Conservation (phyloP, 2,888 invertebrate species). For the Aleiodes alternator region DNA sequence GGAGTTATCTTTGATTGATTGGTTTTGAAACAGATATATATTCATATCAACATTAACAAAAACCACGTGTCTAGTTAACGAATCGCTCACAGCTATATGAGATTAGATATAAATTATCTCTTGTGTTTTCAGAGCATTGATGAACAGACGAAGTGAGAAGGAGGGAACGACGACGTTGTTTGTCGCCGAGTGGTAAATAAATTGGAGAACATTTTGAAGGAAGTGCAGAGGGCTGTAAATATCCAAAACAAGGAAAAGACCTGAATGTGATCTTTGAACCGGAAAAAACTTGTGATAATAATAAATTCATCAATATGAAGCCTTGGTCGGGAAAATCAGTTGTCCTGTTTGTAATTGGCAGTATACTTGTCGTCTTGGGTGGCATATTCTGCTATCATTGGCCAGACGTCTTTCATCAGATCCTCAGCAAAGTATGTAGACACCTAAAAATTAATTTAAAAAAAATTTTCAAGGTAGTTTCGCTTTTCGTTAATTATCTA, state of each 20-base stretch:
- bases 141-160: constrained; percentile 12
- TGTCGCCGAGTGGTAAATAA: constrained; percentile 24
- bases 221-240: too few species aligned
- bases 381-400: constrained; percentile 61
- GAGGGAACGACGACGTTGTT: constrained; percentile 10
- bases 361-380: constrained; percentile 62
- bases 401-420: constrained; percentile 61
- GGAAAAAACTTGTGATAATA: background rate
- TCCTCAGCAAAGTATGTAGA: constrained; percentile 65
- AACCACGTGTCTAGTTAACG: background rate
- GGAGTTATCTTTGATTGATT: too few species aligned
- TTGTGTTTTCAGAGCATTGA: constrained; percentile 24
- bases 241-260: too few species aligned
- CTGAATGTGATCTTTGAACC: background rate
- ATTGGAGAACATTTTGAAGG: too few species aligned
- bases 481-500: too few species aligned
- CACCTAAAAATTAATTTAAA: background rate
- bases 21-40: background rate
- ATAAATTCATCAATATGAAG: constrained; percentile 62
- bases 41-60: background rate
- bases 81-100: background rate
- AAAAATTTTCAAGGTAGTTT: background rate
- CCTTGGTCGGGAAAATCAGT: constrained; percentile 67
- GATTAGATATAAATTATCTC: constrained; percentile 28
- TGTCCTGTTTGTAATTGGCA: constrained; percentile 63